phyloP scores from a whole-genome alignment of 2,797 vertebrate genomes.

The Pseudomugil gertrudae region DNA sequence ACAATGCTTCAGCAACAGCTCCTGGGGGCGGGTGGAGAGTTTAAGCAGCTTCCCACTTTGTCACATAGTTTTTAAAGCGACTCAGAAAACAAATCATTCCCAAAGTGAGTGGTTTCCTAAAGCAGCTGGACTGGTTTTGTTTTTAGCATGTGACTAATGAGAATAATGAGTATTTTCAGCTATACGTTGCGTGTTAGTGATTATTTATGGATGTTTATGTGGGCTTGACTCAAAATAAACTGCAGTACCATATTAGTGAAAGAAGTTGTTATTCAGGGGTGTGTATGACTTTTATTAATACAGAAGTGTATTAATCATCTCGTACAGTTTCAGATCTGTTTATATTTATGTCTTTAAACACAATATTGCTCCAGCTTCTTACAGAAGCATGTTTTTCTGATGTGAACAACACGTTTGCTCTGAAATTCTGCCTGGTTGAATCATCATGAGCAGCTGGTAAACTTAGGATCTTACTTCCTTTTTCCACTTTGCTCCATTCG shows the following conservation, averaged over 20 bases:
- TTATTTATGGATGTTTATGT: conserved; percentile 27
- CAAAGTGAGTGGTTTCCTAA: neutral
- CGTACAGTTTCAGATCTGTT: neutral
- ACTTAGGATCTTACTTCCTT: conserved; percentile 18
- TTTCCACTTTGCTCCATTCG: conserved; percentile 22
- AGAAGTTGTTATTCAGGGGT: conserved; percentile 10
- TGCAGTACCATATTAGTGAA: conserved; percentile 12
- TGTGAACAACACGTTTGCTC: neutral
- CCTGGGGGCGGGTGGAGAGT: neutral
- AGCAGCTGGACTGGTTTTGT: neutral
- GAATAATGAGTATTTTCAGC: conserved; percentile 24
- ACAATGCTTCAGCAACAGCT: neutral
- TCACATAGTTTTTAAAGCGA: neutral
- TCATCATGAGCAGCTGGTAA: neutral
- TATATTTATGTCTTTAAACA: neutral
- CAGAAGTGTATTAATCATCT: neutral
- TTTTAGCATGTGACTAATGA: conserved; percentile 17
- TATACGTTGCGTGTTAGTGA: neutral
- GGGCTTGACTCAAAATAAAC: conserved; percentile 34
- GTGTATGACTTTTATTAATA: conserved; percentile 1
- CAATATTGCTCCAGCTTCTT: neutral
- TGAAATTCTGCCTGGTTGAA: neutral
- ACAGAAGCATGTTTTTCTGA: neutral
- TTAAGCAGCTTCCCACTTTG: neutral
- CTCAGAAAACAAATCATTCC: conserved; percentile 1